Evolutionary conservation across 2,797 vertebrate species (phyloP).

Genomic region (Chiloscyllium punctatum): DNA sequence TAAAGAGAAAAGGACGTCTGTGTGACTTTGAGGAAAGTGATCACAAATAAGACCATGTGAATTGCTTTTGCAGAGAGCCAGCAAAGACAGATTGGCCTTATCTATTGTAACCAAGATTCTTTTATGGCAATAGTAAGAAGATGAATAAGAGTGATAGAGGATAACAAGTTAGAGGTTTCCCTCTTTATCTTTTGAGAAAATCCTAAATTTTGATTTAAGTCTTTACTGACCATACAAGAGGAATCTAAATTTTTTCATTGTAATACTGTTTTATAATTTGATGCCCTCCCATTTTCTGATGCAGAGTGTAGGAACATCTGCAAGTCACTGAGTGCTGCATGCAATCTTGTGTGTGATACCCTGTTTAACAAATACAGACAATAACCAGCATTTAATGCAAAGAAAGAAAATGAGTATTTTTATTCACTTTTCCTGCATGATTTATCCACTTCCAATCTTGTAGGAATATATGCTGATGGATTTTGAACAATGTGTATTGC

Average conservation of each 20-base stretch:
- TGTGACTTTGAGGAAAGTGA: too few species aligned
- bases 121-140: background rate
- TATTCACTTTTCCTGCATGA: background rate
- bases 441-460: background rate
- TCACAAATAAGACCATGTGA: background rate
- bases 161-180: background rate
- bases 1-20: background rate
- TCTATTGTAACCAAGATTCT: background rate
- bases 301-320: background rate
- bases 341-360: too few species aligned
- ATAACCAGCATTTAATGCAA: background rate
- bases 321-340: background rate
- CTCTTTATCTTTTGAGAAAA: background rate
- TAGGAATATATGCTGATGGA: background rate
- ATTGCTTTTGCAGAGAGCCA: background rate
- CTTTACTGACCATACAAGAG: background rate
- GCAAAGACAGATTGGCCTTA: background rate
- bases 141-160: background rate
- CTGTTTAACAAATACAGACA: background rate
- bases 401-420: background rate
- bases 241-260: background rate
- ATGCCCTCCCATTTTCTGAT: background rate
- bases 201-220: background rate
- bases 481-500: background rate
- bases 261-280: background rate